These are phyloP conservation scores for Meta bourneti DNA, from an alignment of 2,888 invertebrate species.

Conservation along the genomic window DNA sequence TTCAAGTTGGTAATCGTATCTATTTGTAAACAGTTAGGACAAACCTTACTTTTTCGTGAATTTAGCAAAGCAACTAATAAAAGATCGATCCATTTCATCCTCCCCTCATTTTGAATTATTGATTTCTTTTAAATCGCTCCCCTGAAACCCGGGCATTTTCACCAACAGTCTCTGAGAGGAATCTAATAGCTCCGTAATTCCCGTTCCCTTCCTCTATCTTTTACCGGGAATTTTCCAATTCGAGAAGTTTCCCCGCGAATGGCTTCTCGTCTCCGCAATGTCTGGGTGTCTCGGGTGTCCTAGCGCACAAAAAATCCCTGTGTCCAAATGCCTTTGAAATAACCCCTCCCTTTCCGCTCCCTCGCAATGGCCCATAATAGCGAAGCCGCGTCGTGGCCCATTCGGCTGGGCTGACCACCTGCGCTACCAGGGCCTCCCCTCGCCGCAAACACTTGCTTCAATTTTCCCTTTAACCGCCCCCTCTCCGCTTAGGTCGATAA, in stretches of 20 bases:
- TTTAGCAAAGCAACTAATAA: not conserved
- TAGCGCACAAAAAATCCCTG: conserved; percentile 47
- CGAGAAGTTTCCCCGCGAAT: not conserved
- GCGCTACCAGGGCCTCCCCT: conserved; percentile 53
- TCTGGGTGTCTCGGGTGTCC: conserved; percentile 29
- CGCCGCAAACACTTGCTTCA: conserved; percentile 72
- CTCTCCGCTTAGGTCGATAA: conserved; percentile 65
- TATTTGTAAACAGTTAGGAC: too few relatives aligned
- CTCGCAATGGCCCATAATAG: conserved; percentile 67
- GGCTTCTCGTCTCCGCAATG: conserved; percentile 10
- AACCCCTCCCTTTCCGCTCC: conserved; percentile 28
- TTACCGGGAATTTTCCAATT: not conserved
- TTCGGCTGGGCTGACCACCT: conserved; percentile 73
- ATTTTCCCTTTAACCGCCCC: conserved; percentile 65
- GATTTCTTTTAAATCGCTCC: not conserved
- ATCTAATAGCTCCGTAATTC: not conserved
- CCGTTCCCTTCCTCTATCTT: not conserved
- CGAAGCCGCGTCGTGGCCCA: conserved; percentile 63
- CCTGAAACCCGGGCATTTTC: not conserved
- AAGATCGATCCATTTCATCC: not conserved
- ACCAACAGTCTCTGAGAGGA: not conserved
- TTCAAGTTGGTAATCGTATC: too few relatives aligned
- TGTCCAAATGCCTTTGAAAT: conserved; percentile 48
- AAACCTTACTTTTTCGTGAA: too few relatives aligned
- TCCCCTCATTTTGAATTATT: not conserved